phyloP scores from a whole-genome alignment of 2,797 vertebrate genomes.

The Phoxinus dragarum region DNA sequence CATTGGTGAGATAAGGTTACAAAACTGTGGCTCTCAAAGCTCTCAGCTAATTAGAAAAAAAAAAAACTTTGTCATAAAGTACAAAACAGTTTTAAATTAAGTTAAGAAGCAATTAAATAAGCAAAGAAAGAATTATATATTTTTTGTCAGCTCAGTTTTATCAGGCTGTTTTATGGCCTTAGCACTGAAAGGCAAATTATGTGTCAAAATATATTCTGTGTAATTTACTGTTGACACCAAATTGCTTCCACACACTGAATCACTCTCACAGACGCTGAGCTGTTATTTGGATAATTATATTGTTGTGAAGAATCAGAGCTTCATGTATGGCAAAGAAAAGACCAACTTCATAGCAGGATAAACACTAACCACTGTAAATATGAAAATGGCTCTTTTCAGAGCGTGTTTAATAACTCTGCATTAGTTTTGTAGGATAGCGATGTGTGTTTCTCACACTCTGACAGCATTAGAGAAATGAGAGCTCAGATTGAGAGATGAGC shows the following conservation, averaged over 20 bases:
- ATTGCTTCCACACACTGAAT: slow-evolving; percentile 46
- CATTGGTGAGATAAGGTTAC: not conserved
- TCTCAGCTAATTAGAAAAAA: not conserved
- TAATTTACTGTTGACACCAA: slow-evolving; percentile 42
- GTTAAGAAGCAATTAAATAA: not conserved
- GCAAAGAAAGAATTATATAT: not conserved
- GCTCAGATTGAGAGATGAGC: slow-evolving; percentile 54
- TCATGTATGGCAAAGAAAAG: slow-evolving; percentile 9
- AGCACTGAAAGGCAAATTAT: not conserved
- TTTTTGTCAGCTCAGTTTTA: not conserved
- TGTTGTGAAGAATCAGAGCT: slow-evolving; percentile 27
- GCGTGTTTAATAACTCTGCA: slow-evolving; percentile 14
- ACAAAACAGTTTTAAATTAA: not conserved
- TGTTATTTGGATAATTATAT: slow-evolving; percentile 42
- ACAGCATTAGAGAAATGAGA: slow-evolving; percentile 39
- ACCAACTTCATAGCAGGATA: slow-evolving; percentile 28
- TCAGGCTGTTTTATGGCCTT: not conserved
- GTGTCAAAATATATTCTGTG: slow-evolving; percentile 30
- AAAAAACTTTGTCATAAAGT: not conserved
- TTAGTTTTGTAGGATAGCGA: not conserved
- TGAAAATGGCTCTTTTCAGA: slow-evolving; percentile 9
- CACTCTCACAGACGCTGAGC: slow-evolving; percentile 29
- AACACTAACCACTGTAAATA: slow-evolving; percentile 34
- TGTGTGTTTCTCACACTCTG: slow-evolving; percentile 52
- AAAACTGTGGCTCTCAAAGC: not conserved